These are phyloP conservation scores for Corvus hawaiiensis DNA, from an alignment of 2,113 vertebrate species.

Conservation along the genomic window DNA sequence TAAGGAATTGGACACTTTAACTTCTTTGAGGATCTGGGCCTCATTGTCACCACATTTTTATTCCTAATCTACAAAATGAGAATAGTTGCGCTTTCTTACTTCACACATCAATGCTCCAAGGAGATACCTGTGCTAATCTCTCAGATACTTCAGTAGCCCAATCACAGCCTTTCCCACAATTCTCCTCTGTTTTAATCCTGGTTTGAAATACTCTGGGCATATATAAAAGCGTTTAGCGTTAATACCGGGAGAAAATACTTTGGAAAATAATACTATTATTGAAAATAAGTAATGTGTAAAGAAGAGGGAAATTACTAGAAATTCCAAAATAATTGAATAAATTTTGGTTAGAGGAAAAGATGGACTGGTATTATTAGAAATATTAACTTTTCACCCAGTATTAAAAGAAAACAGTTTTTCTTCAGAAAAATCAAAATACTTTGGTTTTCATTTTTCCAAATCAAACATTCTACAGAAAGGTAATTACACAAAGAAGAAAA, in stretches of 20 bases:
- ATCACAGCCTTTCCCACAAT: background rate
- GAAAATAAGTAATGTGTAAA: background rate
- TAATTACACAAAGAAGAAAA: background rate
- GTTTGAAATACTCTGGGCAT: background rate
- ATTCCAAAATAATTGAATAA: background rate
- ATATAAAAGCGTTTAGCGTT: background rate
- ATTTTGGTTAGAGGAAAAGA: background rate
- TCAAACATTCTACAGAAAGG: background rate
- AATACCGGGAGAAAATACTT: background rate
- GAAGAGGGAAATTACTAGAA: background rate
- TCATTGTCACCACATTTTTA: background rate
- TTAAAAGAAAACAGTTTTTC: background rate
- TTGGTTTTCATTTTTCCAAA: background rate
- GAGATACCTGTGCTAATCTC: background rate
- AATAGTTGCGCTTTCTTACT: background rate
- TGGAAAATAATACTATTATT: background rate
- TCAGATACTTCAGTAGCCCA: background rate
- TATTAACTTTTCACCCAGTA: background rate
- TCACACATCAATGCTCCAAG: background rate
- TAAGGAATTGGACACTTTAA: background rate
- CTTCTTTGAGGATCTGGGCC: background rate
- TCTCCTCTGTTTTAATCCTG: background rate
- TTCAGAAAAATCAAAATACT: background rate
- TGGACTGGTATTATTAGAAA: background rate
- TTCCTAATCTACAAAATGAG: background rate